Percentiles rank a stretch among this genome's conserved stretches.
phyloP scores from a whole-genome alignment of 2,888 invertebrate genomes.

The Scelioninae gen. 1 region DNA sequence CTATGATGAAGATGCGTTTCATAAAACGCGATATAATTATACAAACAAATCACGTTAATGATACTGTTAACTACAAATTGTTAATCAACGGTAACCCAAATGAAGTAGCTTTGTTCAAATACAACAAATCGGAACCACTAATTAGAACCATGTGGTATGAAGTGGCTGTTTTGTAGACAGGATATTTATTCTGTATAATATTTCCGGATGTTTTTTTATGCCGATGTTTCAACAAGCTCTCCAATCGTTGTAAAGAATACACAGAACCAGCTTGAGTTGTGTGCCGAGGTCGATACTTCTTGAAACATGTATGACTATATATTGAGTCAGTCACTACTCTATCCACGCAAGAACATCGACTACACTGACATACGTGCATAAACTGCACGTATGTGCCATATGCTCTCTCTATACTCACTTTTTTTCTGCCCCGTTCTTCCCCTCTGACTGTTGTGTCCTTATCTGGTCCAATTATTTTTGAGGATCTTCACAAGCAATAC shows the following conservation, averaged over 20 bases:
- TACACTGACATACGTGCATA: conserved; percentile 42
- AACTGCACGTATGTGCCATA: conserved; percentile 24
- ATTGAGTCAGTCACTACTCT: conserved; percentile 32
- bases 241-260: conserved; percentile 61
- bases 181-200: conserved; percentile 10
- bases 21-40: conserved; percentile 13
- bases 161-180: background rate
- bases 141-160: background rate
- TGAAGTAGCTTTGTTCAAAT: background rate
- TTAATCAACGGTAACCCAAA: conserved; percentile 2
- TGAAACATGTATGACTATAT: conserved; percentile 35
- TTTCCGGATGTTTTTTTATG: conserved; percentile 32
- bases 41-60: conserved; percentile 13
- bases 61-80: conserved; percentile 7
- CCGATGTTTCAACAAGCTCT: conserved; percentile 47
- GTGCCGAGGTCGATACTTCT: conserved; percentile 60
- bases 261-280: conserved; percentile 36
- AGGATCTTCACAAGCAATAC: conserved; percentile 71
- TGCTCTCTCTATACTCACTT: too few species aligned
- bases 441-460: conserved; percentile 70
- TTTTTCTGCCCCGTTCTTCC: conserved; percentile 16
- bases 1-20: background rate
- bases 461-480: conserved; percentile 77
- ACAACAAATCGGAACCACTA: background rate
- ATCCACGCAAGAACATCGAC: conserved; percentile 47